A percentile compares a stretch with the other conserved stretches of the same genome.
Evolutionary conservation across 2,888 invertebrate species (phyloP).

Genomic region (Cerastis rubricosa): DNA sequence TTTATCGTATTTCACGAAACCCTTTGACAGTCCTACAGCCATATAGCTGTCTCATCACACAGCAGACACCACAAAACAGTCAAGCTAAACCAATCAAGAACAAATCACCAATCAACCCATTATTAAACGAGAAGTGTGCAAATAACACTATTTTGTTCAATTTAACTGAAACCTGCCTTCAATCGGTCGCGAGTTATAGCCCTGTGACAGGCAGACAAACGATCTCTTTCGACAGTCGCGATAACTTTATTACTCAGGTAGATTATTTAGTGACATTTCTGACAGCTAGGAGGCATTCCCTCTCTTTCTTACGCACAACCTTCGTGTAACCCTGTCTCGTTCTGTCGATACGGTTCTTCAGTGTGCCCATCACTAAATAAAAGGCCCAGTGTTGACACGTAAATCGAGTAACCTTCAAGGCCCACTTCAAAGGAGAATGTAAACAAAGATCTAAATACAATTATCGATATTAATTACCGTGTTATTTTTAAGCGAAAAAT

Average conservation of each 20-base stretch:
- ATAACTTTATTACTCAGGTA: slow-evolving; percentile 49
- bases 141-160: slow-evolving; percentile 37
- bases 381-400: slow-evolving; percentile 10
- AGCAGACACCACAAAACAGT: slow-evolving; percentile 16
- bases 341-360: not conserved
- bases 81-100: slow-evolving; percentile 11
- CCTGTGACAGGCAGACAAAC: slow-evolving; percentile 50
- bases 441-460: slow-evolving; percentile 54
- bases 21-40: not conserved
- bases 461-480: slow-evolving; percentile 51
- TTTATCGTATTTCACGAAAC: not conserved
- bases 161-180: slow-evolving; percentile 42
- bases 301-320: slow-evolving; percentile 7
- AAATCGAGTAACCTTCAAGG: slow-evolving; percentile 28
- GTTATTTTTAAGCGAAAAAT: slow-evolving; percentile 19
- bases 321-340: not conserved
- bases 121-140: slow-evolving; percentile 27
- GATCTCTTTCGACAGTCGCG: slow-evolving; percentile 35
- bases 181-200: slow-evolving; percentile 41
- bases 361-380: slow-evolving; percentile 14
- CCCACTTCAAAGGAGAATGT: slow-evolving; percentile 47
- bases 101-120: slow-evolving; percentile 2
- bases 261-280: slow-evolving; percentile 26
- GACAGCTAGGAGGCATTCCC: not conserved
- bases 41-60: not conserved